Evolutionary conservation across 2,888 invertebrate species (phyloP).

Genomic region (Cacoxenus indagator): DNA sequence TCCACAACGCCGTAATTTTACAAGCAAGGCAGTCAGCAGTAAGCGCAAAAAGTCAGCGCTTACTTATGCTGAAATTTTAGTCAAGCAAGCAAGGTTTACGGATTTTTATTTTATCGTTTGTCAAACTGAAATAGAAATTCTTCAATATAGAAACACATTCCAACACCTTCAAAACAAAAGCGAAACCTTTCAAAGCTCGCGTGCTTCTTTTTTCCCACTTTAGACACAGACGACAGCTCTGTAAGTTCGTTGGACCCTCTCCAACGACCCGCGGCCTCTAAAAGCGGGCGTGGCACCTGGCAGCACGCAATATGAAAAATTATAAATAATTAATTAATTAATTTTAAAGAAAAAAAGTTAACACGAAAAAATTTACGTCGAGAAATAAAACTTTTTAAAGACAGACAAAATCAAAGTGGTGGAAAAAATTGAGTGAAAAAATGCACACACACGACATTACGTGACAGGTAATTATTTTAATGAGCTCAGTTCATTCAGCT

Average conservation of each 20-base stretch:
- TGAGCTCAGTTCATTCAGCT: constrained; percentile 15
- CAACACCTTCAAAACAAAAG: background rate
- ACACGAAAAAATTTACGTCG: background rate
- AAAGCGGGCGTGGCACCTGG: background rate
- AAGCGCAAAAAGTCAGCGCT: too few relatives aligned
- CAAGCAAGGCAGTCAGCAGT: too few relatives aligned
- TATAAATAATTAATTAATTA: constrained; percentile 15
- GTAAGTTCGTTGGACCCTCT: background rate
- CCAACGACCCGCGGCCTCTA: background rate
- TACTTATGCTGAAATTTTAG: too few relatives aligned
- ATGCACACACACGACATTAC: background rate
- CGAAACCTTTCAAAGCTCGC: background rate
- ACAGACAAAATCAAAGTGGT: background rate
- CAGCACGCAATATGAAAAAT: constrained; percentile 3
- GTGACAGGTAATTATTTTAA: constrained; percentile 12
- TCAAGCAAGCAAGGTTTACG: too few relatives aligned
- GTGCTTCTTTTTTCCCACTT: too few relatives aligned
- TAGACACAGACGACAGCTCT: background rate
- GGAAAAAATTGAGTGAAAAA: background rate
- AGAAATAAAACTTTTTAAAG: background rate
- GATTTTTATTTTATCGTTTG: background rate
- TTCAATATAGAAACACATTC: background rate
- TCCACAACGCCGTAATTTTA: too few relatives aligned
- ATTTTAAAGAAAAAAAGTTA: background rate
- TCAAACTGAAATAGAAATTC: background rate